Percentiles rank a stretch among this genome's conserved stretches.
Conservation (phyloP, 2,888 invertebrate species). For the Andrena minutula region DNA sequence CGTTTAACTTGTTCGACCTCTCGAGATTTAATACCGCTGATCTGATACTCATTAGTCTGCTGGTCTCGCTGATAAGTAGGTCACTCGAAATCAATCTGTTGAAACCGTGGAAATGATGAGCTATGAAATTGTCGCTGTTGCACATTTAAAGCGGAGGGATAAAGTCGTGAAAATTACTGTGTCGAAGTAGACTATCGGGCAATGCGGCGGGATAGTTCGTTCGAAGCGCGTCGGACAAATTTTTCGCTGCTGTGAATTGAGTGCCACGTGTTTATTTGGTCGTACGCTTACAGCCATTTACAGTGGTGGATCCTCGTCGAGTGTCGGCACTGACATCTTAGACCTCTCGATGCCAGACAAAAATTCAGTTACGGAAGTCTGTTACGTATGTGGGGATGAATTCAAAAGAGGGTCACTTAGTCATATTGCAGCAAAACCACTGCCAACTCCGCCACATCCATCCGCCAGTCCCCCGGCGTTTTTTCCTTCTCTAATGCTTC, state of each 20-base stretch:
- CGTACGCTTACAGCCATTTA: conserved; percentile 78
- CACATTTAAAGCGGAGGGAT: conserved; percentile 51
- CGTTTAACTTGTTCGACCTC: conserved; percentile 43
- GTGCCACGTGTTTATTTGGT: neutral
- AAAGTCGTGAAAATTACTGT: conserved; percentile 64
- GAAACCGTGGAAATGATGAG: conserved; percentile 56
- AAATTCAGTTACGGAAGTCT: conserved; percentile 95
- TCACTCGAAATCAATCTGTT: conserved; percentile 55
- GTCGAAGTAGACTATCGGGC: conserved; percentile 76
- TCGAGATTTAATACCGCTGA: conserved; percentile 49
- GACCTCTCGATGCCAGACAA: conserved; percentile 97
- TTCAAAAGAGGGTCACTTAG: conserved; percentile 93
- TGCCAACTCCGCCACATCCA: conserved; percentile 83
- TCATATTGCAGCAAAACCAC: conserved; percentile 88
- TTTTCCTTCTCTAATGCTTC: conserved; percentile 89
- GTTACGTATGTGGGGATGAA: conserved; percentile 96
- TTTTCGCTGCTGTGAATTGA: neutral
- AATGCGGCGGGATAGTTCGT: conserved; percentile 60
- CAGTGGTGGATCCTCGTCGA: conserved; percentile 83
- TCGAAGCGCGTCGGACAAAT: conserved; percentile 27
- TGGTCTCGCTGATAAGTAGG: conserved; percentile 51
- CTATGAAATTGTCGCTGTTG: conserved; percentile 55
- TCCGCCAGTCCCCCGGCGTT: conserved; percentile 86
- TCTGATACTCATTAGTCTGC: conserved; percentile 51
- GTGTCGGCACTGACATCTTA: conserved; percentile 93